Evolutionary conservation across 2,888 invertebrate species (phyloP).

Genomic region (Tubiluchus corallicola): DNA sequence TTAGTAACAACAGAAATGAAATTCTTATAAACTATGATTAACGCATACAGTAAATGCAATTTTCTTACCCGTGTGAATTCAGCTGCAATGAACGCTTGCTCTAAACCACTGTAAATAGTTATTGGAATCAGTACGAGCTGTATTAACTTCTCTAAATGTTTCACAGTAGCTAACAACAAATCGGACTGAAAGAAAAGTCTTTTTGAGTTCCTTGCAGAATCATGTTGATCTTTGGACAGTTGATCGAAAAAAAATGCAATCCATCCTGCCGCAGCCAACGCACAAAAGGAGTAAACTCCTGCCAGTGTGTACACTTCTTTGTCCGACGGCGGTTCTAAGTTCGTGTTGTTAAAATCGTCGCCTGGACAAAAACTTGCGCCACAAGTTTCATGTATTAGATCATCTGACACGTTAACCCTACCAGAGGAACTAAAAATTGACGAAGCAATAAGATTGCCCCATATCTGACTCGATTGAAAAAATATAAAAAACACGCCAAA

Average conservation of each 20-base stretch:
- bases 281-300: conserved; percentile 69
- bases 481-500: conserved; percentile 97
- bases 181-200: conserved; percentile 15
- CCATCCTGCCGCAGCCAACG: conserved; percentile 61
- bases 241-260: conserved; percentile 76
- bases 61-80: conserved; percentile 33
- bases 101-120: conserved; percentile 90
- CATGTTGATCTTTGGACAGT: conserved; percentile 64
- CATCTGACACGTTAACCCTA: no score
- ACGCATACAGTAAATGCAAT: no score
- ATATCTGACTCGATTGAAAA: conserved; percentile 87
- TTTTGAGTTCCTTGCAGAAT: no score
- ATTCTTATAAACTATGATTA: no score
- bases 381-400: no score
- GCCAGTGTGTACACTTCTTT: conserved; percentile 71
- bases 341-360: no score
- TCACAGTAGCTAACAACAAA: conserved; percentile 43
- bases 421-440: conserved; percentile 21
- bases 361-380: conserved; percentile 42
- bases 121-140: conserved; percentile 83
- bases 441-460: conserved; percentile 91
- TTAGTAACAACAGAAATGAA: no score
- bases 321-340: conserved; percentile 57
- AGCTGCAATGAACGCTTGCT: conserved; percentile 87
- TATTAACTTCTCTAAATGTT: conserved; percentile 72